Conservation (phyloP, 2,797 vertebrate species). For the Brotula barbata region DNA sequence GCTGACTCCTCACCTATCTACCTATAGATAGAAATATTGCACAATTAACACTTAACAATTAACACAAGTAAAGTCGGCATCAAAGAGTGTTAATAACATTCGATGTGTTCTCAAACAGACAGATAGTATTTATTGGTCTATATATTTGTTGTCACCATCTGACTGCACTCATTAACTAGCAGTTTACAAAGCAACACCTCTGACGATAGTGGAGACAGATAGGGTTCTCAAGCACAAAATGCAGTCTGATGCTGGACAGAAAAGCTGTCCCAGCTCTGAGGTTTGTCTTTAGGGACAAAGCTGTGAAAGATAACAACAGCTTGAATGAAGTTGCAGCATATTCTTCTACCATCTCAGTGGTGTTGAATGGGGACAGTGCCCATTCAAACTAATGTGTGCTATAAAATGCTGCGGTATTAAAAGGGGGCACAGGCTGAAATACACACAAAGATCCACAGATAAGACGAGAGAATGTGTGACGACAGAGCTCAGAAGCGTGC, state of each 20-base stretch:
- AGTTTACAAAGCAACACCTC: conserved; percentile 5
- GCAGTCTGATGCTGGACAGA: conserved; percentile 18
- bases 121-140: no score
- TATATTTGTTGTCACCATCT: not conserved
- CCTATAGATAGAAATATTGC: no score
- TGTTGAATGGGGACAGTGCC: no score
- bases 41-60: no score
- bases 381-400: not conserved
- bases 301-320: conserved; percentile 17
- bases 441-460: not conserved
- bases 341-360: no score
- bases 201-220: not conserved
- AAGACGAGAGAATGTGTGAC: conserved; percentile 11
- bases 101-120: no score
- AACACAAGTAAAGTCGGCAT: no score
- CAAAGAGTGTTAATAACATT: no score
- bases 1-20: not conserved
- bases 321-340: no score
- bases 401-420: no score
- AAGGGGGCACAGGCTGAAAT: no score
- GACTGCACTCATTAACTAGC: conserved; percentile 14
- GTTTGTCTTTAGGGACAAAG: conserved; percentile 23
- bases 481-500: not conserved
- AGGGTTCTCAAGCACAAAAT: no score
- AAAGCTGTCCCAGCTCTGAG: conserved; percentile 24